Percentiles rank a stretch among this genome's conserved stretches.
Conservation (phyloP, 2,797 vertebrate species). For the Tragopan temminckii region DNA sequence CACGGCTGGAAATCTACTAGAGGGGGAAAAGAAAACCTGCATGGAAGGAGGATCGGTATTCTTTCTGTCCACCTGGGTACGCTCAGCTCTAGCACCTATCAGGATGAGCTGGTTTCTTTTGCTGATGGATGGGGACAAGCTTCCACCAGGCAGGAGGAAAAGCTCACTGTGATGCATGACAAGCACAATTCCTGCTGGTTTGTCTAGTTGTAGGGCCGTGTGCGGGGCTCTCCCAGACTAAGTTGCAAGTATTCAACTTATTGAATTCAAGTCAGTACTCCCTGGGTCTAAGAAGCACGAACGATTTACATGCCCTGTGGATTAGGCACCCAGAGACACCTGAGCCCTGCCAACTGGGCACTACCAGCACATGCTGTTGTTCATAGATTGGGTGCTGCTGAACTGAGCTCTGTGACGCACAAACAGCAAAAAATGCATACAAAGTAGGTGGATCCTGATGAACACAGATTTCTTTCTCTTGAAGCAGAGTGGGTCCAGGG, state of each 20-base stretch:
- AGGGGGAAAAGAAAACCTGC: not conserved
- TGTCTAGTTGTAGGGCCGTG: not conserved
- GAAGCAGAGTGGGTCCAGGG: not conserved
- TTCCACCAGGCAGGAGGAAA: not conserved
- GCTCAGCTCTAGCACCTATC: not conserved
- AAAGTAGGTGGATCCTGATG: slow-evolving; percentile 37
- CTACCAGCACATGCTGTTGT: not conserved
- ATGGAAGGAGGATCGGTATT: not conserved
- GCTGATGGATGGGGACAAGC: not conserved
- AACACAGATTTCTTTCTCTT: not conserved
- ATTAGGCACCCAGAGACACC: not conserved
- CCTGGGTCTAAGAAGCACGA: not conserved
- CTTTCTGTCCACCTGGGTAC: not conserved
- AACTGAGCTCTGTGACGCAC: not conserved
- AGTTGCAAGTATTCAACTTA: accelerated
- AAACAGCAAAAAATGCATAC: not conserved
- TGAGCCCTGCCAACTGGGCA: accelerated
- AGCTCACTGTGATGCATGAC: not conserved
- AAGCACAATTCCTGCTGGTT: not conserved
- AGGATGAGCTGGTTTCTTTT: not conserved
- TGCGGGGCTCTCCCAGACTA: not conserved
- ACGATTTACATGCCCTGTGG: not conserved
- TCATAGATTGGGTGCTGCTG: not conserved
- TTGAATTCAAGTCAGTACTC: accelerated
- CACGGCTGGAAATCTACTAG: not conserved